phyloP scores from a whole-genome alignment of 2,113 vertebrate species.

The Trogon melanurus region DNA sequence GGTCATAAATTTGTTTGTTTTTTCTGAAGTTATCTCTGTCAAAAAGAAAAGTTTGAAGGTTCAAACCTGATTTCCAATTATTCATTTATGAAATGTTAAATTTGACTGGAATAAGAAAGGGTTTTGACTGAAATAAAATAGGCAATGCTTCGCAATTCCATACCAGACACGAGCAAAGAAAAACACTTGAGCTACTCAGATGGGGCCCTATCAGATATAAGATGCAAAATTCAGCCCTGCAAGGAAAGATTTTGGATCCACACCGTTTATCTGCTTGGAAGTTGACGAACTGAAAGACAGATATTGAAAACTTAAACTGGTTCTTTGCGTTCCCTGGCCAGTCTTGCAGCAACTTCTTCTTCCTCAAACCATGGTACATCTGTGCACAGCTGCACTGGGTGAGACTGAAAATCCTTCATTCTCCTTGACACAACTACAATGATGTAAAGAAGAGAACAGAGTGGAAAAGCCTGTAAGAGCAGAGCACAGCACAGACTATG shows the following conservation, averaged over 20 bases:
- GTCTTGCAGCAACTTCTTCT: background rate
- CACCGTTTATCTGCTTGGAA: background rate
- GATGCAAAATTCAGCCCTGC: background rate
- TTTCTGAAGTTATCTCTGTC: background rate
- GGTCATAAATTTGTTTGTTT: background rate
- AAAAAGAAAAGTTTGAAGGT: background rate
- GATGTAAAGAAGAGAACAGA: slow-evolving; percentile 22
- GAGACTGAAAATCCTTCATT: slow-evolving; percentile 52
- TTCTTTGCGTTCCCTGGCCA: background rate
- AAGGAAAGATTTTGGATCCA: background rate
- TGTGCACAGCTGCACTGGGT: background rate
- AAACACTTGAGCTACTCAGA: background rate
- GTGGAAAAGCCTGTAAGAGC: slow-evolving; percentile 35
- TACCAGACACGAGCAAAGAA: background rate
- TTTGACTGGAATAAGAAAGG: background rate
- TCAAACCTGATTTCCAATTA: background rate
- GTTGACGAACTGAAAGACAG: background rate
- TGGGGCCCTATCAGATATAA: background rate
- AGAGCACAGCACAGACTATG: background rate
- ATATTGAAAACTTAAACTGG: background rate
- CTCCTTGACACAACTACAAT: slow-evolving; percentile 56
- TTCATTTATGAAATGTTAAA: background rate
- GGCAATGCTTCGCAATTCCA: background rate
- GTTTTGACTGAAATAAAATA: background rate
- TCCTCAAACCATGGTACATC: background rate